A percentile compares a stretch with the other conserved stretches of the same genome.
phyloP scores from a whole-genome alignment of 30 jellyfish, hydroid and myxozoan species.

The Hydractinia symbiolongicarpus region DNA sequence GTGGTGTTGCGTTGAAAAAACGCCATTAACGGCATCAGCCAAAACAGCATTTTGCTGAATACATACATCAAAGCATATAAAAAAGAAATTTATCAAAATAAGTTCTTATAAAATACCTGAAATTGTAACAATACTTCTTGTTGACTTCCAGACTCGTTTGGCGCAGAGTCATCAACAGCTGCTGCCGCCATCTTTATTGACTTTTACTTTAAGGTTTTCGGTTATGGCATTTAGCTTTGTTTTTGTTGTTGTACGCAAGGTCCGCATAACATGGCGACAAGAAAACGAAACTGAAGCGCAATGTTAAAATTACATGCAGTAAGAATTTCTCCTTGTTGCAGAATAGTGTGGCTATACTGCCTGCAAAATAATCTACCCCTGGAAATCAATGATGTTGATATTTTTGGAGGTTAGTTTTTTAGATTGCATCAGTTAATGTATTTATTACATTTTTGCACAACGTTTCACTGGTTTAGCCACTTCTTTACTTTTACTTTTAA shows the following conservation, averaged over 20 bases:
- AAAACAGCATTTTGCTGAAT: too few relatives aligned
- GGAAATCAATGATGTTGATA: slow-evolving; percentile 60
- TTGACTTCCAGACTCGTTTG: slow-evolving; percentile 1
- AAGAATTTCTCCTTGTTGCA: slow-evolving; percentile 71
- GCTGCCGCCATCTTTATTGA: slow-evolving; percentile 5
- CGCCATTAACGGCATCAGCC: too few relatives aligned
- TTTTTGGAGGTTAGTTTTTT: slow-evolving; percentile 61
- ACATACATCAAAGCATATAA: too few relatives aligned
- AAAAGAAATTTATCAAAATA: too few relatives aligned
- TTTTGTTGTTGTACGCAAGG: too few relatives aligned
- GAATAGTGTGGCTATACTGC: slow-evolving; percentile 84
- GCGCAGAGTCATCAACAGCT: not conserved
- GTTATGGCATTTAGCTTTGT: too few relatives aligned
- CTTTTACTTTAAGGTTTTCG: not conserved
- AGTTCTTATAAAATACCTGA: not conserved
- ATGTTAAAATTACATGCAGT: slow-evolving; percentile 57
- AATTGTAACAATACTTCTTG: not conserved
- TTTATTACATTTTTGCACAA: too few relatives aligned
- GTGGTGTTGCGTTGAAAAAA: too few relatives aligned
- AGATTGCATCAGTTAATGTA: too few relatives aligned
- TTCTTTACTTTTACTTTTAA: too few relatives aligned
- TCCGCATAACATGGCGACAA: too few relatives aligned
- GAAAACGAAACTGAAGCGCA: not conserved
- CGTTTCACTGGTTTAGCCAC: too few relatives aligned
- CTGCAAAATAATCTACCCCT: slow-evolving; percentile 53